Evolutionary conservation across 2,797 vertebrate genomes (phyloP).

Genomic region (Sparus aurata): DNA sequence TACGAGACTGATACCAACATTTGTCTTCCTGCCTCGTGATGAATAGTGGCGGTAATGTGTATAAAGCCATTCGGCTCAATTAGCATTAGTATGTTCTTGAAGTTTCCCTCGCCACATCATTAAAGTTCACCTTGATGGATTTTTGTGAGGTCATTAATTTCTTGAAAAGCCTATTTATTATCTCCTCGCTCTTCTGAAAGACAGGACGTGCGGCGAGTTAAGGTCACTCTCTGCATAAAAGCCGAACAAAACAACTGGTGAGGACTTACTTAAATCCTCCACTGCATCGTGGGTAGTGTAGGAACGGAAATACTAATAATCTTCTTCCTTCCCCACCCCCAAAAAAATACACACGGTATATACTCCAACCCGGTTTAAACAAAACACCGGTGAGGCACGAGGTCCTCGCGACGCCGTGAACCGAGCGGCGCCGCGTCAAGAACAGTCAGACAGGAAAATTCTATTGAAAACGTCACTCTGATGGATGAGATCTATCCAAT

Average conservation of each 20-base stretch:
- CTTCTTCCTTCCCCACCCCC: not conserved
- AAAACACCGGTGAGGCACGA: conserved; percentile 28
- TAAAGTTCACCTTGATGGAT: conserved; percentile 65
- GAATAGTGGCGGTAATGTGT: conserved; percentile 11
- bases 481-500: conserved; percentile 70
- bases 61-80: conserved; percentile 42
- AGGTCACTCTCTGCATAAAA: conserved; percentile 41
- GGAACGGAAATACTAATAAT: not conserved
- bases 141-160: conserved; percentile 60
- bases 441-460: conserved; percentile 39
- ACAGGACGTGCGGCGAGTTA: conserved; percentile 4
- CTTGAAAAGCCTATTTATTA: conserved; percentile 58
- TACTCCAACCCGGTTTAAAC: not conserved
- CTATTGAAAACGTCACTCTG: conserved; percentile 49
- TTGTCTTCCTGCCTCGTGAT: conserved; percentile 28
- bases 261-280: conserved; percentile 4
- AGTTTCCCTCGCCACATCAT: conserved; percentile 48
- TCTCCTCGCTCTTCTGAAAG: conserved; percentile 34
- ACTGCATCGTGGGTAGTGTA: not conserved
- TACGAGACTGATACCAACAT: not conserved
- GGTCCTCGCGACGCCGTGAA: conserved; percentile 15
- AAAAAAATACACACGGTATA: conserved; percentile 1
- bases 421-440: conserved; percentile 29
- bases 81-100: conserved; percentile 45
- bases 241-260: conserved; percentile 9